Percentiles rank a stretch among this genome's conserved stretches.
These are phyloP conservation scores for Heterocephalus glaber DNA, from an alignment of 2,113 vertebrate species.

Conservation along the genomic window DNA sequence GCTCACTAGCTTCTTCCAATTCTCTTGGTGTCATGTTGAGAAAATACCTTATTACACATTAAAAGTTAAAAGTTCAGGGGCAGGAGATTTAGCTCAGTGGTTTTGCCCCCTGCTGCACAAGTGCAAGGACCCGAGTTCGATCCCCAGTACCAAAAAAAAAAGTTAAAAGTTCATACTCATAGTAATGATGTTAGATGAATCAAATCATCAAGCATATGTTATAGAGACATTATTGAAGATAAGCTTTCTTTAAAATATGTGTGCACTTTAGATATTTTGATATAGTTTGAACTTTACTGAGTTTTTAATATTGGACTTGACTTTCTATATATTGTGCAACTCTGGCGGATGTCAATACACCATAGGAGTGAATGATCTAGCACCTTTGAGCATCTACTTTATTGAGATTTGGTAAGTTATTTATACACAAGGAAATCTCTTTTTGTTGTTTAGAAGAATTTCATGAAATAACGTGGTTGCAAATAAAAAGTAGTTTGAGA, in stretches of 20 bases:
- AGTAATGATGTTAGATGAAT: slow-evolving; percentile 52
- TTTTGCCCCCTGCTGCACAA: too few species aligned
- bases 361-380: not conserved
- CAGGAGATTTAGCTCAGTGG: too few species aligned
- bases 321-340: not conserved
- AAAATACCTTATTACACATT: not conserved
- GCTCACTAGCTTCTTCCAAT: not conserved
- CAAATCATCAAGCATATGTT: slow-evolving; percentile 73
- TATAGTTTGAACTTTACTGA: not conserved
- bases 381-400: not conserved
- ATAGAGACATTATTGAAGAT: slow-evolving; percentile 73
- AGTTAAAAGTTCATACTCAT: not conserved
- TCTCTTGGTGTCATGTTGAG: not conserved
- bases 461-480: slow-evolving; percentile 75
- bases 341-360: not conserved
- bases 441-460: slow-evolving; percentile 72
- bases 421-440: not conserved
- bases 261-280: not conserved
- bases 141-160: too few species aligned
- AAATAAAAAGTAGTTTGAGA: slow-evolving; percentile 79
- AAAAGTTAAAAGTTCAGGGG: not conserved
- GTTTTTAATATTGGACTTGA: not conserved
- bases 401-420: not conserved
- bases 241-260: slow-evolving; percentile 68
- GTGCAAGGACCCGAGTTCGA: too few species aligned